Percentiles rank a stretch among this genome's conserved stretches.
These are phyloP conservation scores for Panulirus ornatus DNA, from an alignment of 1,140 invertebrate genomes.

Conservation along the genomic window DNA sequence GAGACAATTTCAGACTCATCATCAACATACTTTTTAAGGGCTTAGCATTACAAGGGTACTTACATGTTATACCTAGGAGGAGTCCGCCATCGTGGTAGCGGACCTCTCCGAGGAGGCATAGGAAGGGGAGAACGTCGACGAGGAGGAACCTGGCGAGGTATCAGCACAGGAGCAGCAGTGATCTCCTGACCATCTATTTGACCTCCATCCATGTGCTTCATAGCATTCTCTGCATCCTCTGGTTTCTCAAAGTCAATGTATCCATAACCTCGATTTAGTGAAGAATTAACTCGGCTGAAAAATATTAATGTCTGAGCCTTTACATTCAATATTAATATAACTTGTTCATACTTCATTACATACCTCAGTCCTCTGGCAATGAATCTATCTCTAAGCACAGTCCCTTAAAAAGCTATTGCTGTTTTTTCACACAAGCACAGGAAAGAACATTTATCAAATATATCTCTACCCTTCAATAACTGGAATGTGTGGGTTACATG, in stretches of 20 bases:
- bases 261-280: constrained; percentile 92
- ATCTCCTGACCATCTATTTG: constrained; percentile 92
- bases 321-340: no score
- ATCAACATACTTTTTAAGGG: no score
- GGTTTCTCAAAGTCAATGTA: constrained; percentile 96
- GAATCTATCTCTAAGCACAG: no score
- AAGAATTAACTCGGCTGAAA: constrained; percentile 90
- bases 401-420: no score
- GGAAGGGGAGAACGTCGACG: constrained; percentile 80
- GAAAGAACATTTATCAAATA: no score
- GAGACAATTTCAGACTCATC: no score
- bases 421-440: no score
- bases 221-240: constrained; percentile 98
- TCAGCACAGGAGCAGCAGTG: constrained; percentile 92
- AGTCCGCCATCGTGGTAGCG: constrained; percentile 81
- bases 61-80: constrained; percentile 77
- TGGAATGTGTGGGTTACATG: no score
- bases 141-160: constrained; percentile 85
- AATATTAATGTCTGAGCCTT: no score
- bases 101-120: constrained; percentile 72
- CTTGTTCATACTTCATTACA: no score
- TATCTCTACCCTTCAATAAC: no score
- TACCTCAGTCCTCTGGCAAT: no score
- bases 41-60: background rate
- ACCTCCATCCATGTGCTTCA: constrained; percentile 99